phyloP scores from a whole-genome alignment of 2,888 invertebrate genomes.

The Drosophila merina region DNA sequence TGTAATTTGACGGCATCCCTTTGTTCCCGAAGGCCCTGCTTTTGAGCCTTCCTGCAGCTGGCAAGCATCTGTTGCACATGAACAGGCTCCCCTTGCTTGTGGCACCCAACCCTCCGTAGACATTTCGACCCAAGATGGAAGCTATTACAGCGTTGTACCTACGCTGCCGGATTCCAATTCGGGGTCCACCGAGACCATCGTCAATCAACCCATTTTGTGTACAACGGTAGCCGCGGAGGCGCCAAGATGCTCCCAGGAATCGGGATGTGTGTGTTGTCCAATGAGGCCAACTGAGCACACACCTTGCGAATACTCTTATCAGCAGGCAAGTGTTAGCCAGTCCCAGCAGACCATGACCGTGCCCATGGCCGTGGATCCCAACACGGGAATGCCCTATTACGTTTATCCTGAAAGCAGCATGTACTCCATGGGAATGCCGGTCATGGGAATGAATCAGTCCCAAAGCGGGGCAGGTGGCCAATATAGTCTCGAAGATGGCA shows the following conservation, averaged over 20 bases:
- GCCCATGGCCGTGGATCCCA: conserved; percentile 12
- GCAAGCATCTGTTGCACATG: not conserved
- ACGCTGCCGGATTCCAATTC: conserved; percentile 1
- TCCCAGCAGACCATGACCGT: not conserved
- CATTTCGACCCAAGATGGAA: not conserved
- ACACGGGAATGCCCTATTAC: conserved; percentile 8
- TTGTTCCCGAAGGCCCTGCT: not conserved
- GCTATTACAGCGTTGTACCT: conserved; percentile 4
- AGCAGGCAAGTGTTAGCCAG: not conserved
- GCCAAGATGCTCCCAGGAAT: not conserved
- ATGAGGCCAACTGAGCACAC: not conserved
- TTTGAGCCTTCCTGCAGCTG: not conserved
- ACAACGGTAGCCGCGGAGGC: not conserved
- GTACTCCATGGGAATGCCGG: not conserved
- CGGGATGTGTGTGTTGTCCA: not conserved
- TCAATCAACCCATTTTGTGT: conserved; percentile 2
- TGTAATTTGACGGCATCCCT: not conserved
- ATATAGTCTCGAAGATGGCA: not conserved
- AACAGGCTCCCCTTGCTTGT: not conserved
- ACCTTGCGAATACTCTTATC: not conserved
- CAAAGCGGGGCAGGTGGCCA: conserved; percentile 6
- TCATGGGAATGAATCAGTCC: conserved; percentile 4
- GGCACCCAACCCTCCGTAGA: not conserved
- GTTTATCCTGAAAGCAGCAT: not conserved
- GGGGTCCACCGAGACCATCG: conserved; percentile 15